A percentile compares a stretch with the other conserved stretches of the same genome.
Evolutionary conservation across 2,888 invertebrate genomes (phyloP).

Genomic region (Aproaerema taeniolella): DNA sequence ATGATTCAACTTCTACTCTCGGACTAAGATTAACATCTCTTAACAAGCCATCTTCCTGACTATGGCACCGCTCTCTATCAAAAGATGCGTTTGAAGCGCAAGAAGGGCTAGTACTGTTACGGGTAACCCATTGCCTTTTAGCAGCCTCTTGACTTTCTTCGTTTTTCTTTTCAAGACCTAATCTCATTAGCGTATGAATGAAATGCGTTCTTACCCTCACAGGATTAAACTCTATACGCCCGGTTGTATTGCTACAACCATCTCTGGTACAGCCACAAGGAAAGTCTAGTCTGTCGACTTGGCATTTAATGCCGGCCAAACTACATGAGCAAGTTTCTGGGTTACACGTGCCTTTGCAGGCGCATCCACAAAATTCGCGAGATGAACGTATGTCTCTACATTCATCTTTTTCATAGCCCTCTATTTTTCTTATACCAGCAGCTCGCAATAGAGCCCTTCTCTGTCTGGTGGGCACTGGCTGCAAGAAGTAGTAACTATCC

Average conservation of each 20-base stretch:
- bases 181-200: slow-evolving; percentile 96
- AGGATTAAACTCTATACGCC: slow-evolving; percentile 97
- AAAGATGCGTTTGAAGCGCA: slow-evolving; percentile 50
- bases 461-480: slow-evolving; percentile 95
- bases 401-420: slow-evolving; percentile 94
- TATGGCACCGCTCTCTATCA: slow-evolving; percentile 53
- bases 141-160: slow-evolving; percentile 74
- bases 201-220: slow-evolving; percentile 97
- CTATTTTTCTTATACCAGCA: slow-evolving; percentile 96
- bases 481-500: slow-evolving; percentile 92
- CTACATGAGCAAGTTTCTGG: slow-evolving; percentile 97
- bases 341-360: slow-evolving; percentile 95
- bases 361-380: slow-evolving; percentile 95
- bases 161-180: slow-evolving; percentile 92
- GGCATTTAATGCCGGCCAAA: slow-evolving; percentile 96
- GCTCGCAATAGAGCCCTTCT: slow-evolving; percentile 90
- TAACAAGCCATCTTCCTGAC: slow-evolving; percentile 60
- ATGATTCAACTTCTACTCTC: slow-evolving; percentile 79
- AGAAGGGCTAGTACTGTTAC: slow-evolving; percentile 46
- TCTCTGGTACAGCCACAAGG: slow-evolving; percentile 98
- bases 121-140: slow-evolving; percentile 67
- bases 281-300: slow-evolving; percentile 96
- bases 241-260: slow-evolving; percentile 94
- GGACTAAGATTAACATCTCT: slow-evolving; percentile 74
- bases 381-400: slow-evolving; percentile 94